Conservation (phyloP, 2,797 vertebrate species). For the Micromesistius poutassou region DNA sequence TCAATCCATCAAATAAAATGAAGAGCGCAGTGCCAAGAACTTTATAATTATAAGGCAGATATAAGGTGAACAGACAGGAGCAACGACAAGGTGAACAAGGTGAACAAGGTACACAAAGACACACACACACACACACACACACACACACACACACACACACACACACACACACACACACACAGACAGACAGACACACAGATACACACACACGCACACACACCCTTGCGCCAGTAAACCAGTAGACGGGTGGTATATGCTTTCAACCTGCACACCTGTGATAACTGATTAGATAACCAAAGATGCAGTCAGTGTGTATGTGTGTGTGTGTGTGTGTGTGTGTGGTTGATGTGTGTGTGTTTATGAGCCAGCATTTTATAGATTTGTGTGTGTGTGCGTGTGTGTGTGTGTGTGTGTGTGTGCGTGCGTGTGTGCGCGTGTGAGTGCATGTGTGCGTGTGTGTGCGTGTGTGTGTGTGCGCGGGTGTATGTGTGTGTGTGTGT, state of each 20-base stretch:
- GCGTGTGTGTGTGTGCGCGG: conserved; percentile 22
- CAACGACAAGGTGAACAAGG: background rate
- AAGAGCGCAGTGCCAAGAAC: too few relatives aligned
- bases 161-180: conserved; percentile 9
- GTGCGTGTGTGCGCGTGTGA: too few relatives aligned
- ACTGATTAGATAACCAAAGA: conserved; percentile 44
- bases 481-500: conserved; percentile 18
- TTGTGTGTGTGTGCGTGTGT: background rate
- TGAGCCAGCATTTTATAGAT: background rate
- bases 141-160: conserved; percentile 5
- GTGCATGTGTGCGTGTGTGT: conserved; percentile 19
- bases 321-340: conserved; percentile 23
- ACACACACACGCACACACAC: conserved; percentile 9
- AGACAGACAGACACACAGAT: background rate
- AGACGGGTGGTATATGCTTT: conserved; percentile 30
- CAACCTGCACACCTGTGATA: conserved; percentile 50
- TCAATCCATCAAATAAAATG: too few relatives aligned
- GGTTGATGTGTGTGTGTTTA: conserved; percentile 6
- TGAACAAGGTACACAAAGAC: background rate
- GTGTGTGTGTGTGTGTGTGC: too few relatives aligned
- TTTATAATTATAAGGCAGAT: background rate
- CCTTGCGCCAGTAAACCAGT: conserved; percentile 26
- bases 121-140: background rate
- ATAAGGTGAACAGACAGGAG: background rate
- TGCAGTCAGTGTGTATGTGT: conserved; percentile 14